These are phyloP conservation scores for Catharus fuscescens DNA, from an alignment of 2,113 vertebrate genomes.

Conservation along the genomic window DNA sequence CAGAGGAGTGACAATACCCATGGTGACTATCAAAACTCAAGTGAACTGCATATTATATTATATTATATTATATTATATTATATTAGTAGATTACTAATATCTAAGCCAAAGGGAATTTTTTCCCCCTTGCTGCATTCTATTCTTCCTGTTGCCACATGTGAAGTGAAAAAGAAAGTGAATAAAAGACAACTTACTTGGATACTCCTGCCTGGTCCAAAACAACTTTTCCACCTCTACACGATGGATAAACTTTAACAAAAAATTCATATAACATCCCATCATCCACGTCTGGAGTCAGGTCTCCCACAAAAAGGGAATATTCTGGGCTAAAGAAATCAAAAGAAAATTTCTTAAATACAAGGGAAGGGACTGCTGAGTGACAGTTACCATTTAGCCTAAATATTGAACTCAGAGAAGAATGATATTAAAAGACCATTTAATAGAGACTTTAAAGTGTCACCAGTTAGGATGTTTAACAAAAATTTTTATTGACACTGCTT, in stretches of 20 bases:
- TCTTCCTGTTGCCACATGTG: not conserved
- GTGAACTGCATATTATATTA: not conserved
- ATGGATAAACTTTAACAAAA: slow-evolving; percentile 93
- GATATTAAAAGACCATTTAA: not conserved
- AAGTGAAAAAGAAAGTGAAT: not conserved
- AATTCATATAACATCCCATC: slow-evolving; percentile 96
- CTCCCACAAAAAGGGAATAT: slow-evolving; percentile 92
- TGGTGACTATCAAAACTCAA: not conserved
- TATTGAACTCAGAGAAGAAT: not conserved
- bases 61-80: too few relatives aligned
- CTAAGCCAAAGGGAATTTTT: not conserved
- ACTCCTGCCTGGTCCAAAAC: slow-evolving; percentile 90
- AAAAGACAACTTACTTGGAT: slow-evolving; percentile 85
- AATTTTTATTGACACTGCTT: not conserved
- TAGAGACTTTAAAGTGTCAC: not conserved
- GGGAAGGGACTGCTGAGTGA: not conserved
- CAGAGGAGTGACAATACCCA: not conserved
- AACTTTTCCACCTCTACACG: slow-evolving; percentile 91
- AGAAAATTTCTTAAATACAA: slow-evolving; percentile 29
- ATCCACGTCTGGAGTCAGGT: slow-evolving; percentile 92
- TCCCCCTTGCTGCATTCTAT: not conserved
- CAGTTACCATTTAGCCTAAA: not conserved
- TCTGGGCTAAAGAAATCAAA: slow-evolving; percentile 79
- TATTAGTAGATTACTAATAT: not conserved
- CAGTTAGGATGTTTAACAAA: not conserved